These are phyloP conservation scores for Apamea anceps DNA, from an alignment of 2,888 invertebrate species.

Conservation along the genomic window DNA sequence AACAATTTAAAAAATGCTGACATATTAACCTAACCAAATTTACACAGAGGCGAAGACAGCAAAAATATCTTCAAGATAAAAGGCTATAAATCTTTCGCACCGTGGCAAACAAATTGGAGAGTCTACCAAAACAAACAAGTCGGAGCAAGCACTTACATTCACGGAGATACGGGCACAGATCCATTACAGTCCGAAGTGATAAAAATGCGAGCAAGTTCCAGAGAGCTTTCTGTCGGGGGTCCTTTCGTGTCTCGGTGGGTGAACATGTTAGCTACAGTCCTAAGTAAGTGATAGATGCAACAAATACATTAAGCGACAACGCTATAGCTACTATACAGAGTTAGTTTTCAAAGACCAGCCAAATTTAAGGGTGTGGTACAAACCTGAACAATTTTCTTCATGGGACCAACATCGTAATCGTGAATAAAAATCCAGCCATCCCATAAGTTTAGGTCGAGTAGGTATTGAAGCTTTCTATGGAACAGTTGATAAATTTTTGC, in stretches of 20 bases:
- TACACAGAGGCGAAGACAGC: constrained; percentile 21
- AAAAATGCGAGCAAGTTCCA: constrained; percentile 50
- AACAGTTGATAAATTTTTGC: too few relatives aligned
- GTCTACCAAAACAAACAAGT: constrained; percentile 54
- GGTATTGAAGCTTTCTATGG: too few relatives aligned
- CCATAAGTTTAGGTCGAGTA: too few relatives aligned
- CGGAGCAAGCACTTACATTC: constrained; percentile 54
- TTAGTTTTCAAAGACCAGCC: too few relatives aligned
- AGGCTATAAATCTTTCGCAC: constrained; percentile 56
- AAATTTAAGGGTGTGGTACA: too few relatives aligned
- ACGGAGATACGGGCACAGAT: constrained; percentile 46
- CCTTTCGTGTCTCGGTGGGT: constrained; percentile 1
- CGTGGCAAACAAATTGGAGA: constrained; percentile 50
- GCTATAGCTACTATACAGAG: background rate
- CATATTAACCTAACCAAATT: constrained; percentile 48
- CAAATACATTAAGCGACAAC: background rate
- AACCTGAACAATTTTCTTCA: too few relatives aligned
- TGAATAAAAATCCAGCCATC: too few relatives aligned
- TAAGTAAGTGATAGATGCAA: background rate
- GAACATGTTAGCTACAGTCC: background rate
- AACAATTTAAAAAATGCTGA: constrained; percentile 4
- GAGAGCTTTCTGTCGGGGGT: constrained; percentile 33
- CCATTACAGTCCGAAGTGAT: constrained; percentile 55
- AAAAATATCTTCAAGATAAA: constrained; percentile 48
- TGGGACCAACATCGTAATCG: too few relatives aligned